Percentiles rank a stretch among this genome's conserved stretches.
Conservation (phyloP, 2,797 vertebrate species). For the Notolepis coatsorum region DNA sequence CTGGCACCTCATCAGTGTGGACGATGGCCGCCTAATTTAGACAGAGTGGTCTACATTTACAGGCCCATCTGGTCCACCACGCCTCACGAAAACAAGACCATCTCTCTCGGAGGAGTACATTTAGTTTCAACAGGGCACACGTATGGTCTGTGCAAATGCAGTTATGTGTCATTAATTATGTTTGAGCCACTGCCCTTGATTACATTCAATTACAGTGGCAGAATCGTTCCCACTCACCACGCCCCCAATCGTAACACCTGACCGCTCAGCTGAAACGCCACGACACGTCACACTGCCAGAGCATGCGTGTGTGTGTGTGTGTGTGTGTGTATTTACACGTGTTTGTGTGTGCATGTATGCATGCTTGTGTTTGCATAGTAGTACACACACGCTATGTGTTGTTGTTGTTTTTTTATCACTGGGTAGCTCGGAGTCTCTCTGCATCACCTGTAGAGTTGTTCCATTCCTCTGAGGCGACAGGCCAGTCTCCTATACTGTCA, state of each 20-base stretch:
- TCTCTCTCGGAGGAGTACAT: slow-evolving; percentile 17
- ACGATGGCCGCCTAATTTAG: slow-evolving; percentile 13
- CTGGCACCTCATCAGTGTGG: too few species aligned
- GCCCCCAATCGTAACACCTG: slow-evolving; percentile 51
- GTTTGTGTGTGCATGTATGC: slow-evolving; percentile 6
- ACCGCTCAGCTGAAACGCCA: slow-evolving; percentile 52
- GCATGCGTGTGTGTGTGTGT: slow-evolving; percentile 25
- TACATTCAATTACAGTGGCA: slow-evolving; percentile 67
- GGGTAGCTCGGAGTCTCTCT: slow-evolving; percentile 20
- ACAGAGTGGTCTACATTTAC: slow-evolving; percentile 4
- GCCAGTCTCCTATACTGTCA: slow-evolving; percentile 89
- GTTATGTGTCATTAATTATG: slow-evolving; percentile 25
- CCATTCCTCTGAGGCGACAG: slow-evolving; percentile 91
- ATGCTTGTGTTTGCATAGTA: not conserved
- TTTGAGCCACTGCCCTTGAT: slow-evolving; percentile 55
- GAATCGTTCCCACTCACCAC: slow-evolving; percentile 51
- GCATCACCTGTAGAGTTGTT: slow-evolving; percentile 83
- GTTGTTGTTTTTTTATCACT: not conserved
- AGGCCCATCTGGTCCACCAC: slow-evolving; percentile 10
- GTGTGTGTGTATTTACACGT: slow-evolving; percentile 13
- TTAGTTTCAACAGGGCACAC: slow-evolving; percentile 16
- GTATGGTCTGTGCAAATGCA: slow-evolving; percentile 29
- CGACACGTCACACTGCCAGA: slow-evolving; percentile 27
- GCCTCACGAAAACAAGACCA: not conserved
- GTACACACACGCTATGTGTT: too few species aligned